A percentile compares a stretch with the other conserved stretches of the same genome.
These are phyloP conservation scores for Tiliqua scincoides DNA, from an alignment of 2,113 vertebrate genomes.

Conservation along the genomic window DNA sequence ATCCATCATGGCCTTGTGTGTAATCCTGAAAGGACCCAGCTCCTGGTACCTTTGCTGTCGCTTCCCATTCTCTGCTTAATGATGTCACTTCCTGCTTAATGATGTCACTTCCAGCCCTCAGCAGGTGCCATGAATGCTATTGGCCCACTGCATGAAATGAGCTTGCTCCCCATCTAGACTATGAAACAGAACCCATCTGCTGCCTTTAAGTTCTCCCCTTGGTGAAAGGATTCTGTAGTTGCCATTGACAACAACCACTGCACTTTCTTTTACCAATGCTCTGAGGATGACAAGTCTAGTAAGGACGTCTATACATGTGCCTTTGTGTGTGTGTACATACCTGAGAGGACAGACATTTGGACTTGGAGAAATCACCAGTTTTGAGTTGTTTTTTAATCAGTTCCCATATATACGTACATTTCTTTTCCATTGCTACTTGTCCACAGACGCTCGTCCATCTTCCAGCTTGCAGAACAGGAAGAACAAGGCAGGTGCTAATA, in stretches of 20 bases:
- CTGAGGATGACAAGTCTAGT: not conserved
- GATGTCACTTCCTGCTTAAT: too few relatives aligned
- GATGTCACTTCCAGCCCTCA: too few relatives aligned
- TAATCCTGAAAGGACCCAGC: too few relatives aligned
- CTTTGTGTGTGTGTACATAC: not conserved
- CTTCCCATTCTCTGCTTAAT: too few relatives aligned
- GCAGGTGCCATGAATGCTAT: too few relatives aligned
- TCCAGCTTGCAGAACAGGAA: fast-evolving
- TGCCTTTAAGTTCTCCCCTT: not conserved
- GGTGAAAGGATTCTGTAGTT: not conserved
- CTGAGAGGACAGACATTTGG: slow-evolving; percentile 25
- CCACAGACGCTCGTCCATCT: not conserved
- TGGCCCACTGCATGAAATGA: too few relatives aligned
- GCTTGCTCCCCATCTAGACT: too few relatives aligned
- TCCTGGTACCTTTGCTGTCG: too few relatives aligned
- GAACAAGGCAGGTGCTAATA: not conserved
- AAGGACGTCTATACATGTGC: not conserved
- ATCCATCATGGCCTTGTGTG: too few relatives aligned
- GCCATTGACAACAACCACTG: not conserved
- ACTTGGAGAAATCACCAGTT: not conserved
- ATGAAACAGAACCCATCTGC: too few relatives aligned
- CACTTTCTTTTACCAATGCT: not conserved
- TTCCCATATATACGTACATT: not conserved
- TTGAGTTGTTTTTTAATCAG: not conserved
- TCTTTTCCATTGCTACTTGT: not conserved